These are phyloP conservation scores for Halocaridina rubra DNA, from an alignment of 2,888 invertebrate genomes.

Conservation along the genomic window DNA sequence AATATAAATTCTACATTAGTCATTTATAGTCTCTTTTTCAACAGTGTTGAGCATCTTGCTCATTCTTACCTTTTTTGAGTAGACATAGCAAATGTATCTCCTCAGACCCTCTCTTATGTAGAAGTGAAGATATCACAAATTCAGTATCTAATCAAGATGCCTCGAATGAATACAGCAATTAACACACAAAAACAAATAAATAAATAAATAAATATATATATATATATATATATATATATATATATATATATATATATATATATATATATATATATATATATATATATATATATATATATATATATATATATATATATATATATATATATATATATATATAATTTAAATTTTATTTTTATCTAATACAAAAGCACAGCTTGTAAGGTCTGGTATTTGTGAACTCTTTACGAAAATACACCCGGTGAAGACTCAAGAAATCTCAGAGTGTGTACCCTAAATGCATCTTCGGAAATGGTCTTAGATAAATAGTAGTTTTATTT, in stretches of 20 bases:
- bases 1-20: background rate
- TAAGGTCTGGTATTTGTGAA: background rate
- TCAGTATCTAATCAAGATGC: background rate
- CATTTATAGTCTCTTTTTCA: slow-evolving; percentile 43
- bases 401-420: background rate
- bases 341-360: background rate
- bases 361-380: background rate
- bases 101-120: slow-evolving; percentile 30
- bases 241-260: slow-evolving; percentile 37
- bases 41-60: slow-evolving; percentile 38
- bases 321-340: background rate
- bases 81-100: slow-evolving; percentile 35
- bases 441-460: too few species aligned
- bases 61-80: slow-evolving; percentile 35
- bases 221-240: slow-evolving; percentile 47
- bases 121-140: background rate
- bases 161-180: background rate
- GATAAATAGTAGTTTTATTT: too few species aligned
- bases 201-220: slow-evolving; percentile 42
- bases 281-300: slow-evolving; percentile 49
- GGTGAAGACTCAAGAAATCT: too few species aligned
- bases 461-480: too few species aligned
- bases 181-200: slow-evolving; percentile 31
- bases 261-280: slow-evolving; percentile 44
- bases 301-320: slow-evolving; percentile 28